A percentile compares a stretch with the other conserved stretches of the same genome.
phyloP scores from a whole-genome alignment of 2,888 invertebrate genomes.

The Alloplasta piceator region DNA sequence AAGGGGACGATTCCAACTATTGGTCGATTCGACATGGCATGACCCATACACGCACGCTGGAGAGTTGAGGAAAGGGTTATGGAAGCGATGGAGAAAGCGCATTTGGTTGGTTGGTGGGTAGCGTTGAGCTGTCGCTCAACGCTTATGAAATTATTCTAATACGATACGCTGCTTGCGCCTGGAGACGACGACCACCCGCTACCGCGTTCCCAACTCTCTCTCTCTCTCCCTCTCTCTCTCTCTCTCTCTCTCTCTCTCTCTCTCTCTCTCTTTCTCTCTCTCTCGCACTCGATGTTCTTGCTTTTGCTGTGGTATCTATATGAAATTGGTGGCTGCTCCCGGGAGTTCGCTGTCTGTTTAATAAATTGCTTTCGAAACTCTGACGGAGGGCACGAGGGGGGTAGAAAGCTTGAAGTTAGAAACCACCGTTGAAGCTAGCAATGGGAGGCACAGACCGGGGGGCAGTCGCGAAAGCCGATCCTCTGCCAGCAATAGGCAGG shows the following conservation, averaged over 20 bases:
- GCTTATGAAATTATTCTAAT: conserved; percentile 71
- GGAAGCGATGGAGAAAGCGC: conserved; percentile 30
- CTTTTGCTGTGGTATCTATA: conserved; percentile 33
- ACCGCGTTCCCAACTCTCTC: not conserved
- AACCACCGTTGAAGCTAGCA: conserved; percentile 53
- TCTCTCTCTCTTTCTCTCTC: not conserved
- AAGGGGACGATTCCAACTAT: no score
- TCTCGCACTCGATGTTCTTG: conserved; percentile 2
- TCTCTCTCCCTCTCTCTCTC: conserved; percentile 34
- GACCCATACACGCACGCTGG: not conserved
- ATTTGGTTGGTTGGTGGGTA: conserved; percentile 43
- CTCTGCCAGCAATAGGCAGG: conserved; percentile 27
- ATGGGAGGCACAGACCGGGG: conserved; percentile 27
- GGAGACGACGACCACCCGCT: conserved; percentile 51
- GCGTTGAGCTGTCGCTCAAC: conserved; percentile 66
- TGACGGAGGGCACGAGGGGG: conserved; percentile 37
- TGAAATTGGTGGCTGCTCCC: conserved; percentile 36
- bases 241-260: conserved; percentile 4
- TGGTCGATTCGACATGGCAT: no score
- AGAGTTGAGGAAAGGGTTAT: conserved; percentile 15
- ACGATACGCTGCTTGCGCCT: conserved; percentile 61
- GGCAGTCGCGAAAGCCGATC: conserved; percentile 48
- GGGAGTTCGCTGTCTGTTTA: conserved; percentile 63
- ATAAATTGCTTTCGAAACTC: conserved; percentile 67
- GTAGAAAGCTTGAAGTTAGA: conserved; percentile 53